Evolutionary conservation across 2,888 invertebrate genomes (phyloP).

Genomic region (Elmis aenea): DNA sequence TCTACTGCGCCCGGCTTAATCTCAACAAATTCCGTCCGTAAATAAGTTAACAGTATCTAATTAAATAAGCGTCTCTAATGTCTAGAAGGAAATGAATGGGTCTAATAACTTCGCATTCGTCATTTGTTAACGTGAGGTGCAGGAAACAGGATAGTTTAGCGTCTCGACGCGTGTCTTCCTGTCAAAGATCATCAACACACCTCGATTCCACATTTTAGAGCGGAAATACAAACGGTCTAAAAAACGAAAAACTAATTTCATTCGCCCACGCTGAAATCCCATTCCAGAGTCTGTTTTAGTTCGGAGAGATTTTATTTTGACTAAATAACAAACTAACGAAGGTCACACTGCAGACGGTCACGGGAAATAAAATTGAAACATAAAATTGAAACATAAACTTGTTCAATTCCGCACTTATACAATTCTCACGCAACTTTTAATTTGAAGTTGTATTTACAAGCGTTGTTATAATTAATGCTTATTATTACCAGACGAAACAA

Average conservation of each 20-base stretch:
- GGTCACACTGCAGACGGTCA: too few relatives aligned
- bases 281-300: conserved; percentile 4
- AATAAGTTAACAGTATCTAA: conserved; percentile 21
- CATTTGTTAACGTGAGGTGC: conserved; percentile 32
- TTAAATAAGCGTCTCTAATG: conserved; percentile 13
- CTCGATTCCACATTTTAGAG: conserved; percentile 12
- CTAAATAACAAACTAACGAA: conserved; percentile 12
- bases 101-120: conserved; percentile 29
- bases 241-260: conserved; percentile 14
- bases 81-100: conserved; percentile 23
- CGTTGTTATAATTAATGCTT: too few relatives aligned
- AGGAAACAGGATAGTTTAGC: conserved; percentile 27
- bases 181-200: conserved; percentile 21
- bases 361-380: too few relatives aligned
- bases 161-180: conserved; percentile 28
- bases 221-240: conserved; percentile 16
- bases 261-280: background rate
- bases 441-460: too few relatives aligned
- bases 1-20: too few relatives aligned
- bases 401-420: too few relatives aligned
- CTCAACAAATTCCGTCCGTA: too few relatives aligned
- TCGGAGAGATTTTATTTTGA: conserved; percentile 12
- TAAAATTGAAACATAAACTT: too few relatives aligned
- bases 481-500: too few relatives aligned
- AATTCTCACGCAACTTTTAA: too few relatives aligned